These are phyloP conservation scores for Pristionchus japonicus DNA, from an alignment of 2,888 invertebrate species.

Conservation along the genomic window DNA sequence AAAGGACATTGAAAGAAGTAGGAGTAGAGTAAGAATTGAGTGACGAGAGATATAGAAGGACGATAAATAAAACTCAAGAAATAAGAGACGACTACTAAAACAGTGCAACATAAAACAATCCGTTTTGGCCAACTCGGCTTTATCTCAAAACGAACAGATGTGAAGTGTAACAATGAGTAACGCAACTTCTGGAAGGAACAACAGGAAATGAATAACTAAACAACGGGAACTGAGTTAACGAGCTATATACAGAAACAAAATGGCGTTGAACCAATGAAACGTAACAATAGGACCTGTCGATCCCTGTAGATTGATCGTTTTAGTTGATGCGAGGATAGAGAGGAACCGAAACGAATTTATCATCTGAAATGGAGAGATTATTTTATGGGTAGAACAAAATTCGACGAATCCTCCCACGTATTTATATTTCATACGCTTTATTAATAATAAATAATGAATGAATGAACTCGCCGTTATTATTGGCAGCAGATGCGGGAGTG, in stretches of 20 bases:
- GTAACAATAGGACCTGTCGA: background rate
- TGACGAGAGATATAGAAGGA: background rate
- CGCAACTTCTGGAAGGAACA: background rate
- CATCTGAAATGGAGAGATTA: background rate
- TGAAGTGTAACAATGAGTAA: background rate
- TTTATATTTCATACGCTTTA: no score
- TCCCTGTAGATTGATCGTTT: background rate
- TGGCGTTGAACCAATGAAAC: background rate
- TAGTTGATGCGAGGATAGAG: background rate
- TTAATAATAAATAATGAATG: no score
- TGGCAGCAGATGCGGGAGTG: background rate
- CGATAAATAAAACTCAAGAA: background rate
- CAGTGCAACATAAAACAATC: background rate
- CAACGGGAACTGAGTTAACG: background rate
- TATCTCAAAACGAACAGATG: background rate
- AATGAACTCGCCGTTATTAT: background rate
- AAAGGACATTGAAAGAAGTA: conserved; percentile 32
- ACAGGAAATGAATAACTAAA: background rate
- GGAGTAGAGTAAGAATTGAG: conserved; percentile 40
- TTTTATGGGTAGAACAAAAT: no score
- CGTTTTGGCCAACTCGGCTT: background rate
- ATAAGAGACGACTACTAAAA: background rate
- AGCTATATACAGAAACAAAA: background rate
- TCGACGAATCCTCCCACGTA: no score
- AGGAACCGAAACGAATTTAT: background rate